Evolutionary conservation across 2,888 invertebrate species (phyloP), one percentile per base, ranked within the genome.

Genomic region (Celastrina argiolus): DNA sequence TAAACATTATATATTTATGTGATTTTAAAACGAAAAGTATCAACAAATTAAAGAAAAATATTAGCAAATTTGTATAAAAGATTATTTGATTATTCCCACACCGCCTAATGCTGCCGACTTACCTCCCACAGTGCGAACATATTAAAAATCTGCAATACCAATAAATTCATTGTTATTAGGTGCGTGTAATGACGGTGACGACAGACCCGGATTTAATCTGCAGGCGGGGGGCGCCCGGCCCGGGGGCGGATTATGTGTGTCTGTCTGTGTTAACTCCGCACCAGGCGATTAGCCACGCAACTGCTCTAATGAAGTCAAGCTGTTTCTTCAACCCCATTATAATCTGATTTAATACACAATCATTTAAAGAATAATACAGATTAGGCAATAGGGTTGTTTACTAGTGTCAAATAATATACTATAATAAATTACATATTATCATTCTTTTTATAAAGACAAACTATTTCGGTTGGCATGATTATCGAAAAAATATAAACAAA

Each of bases 231-330:
- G 69, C 66, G 69, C 66, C 61, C 41, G 61, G 67, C 66, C 70
- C 69, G 72, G 70, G 71, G 74, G 69, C 67, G 74, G 76, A 75
- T 77, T 75, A 75, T 71, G 72, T 65, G 67, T 42, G 67, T 66
- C 69, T 68, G 64, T 69, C 69, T 66, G 67, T 59, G 34, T 59
- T 51, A 51, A 51, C 51, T 51, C 51, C 26, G 51, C 51, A 7
- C 51, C 51, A 3, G 12, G 22, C 22, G 51, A 51, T 51, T 51
- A 51, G 51, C 51, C 26, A 51, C 51, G 22, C 51, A 26, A 51
- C 51, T 51, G 51, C 5, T 51, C 26, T 51, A 51, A 51, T 51
- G 51, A 22, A 51, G 22, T 51, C 51, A 51, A 51, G 51, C 51
- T 51, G 51, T 51, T 51, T 26, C 51, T 51, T 22, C 12, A 51